A percentile compares a stretch with the other conserved stretches of the same genome.
phyloP scores from a whole-genome alignment of 2,797 vertebrate species.

The Decapterus maruadsi region DNA sequence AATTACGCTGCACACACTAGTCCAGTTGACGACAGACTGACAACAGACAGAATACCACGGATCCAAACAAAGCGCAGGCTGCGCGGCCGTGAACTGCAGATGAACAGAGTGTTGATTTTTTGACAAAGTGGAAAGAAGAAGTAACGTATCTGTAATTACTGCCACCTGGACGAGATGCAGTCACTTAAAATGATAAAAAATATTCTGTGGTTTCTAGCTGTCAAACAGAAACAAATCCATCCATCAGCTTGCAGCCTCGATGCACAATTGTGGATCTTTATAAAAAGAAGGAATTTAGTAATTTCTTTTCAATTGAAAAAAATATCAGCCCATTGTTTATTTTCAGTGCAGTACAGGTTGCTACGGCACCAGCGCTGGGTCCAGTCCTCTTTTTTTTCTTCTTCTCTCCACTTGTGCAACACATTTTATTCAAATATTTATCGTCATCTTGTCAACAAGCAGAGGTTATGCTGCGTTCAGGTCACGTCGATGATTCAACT shows the following conservation, averaged over 20 bases:
- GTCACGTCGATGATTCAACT: not conserved
- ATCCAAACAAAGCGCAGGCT: conserved; percentile 12
- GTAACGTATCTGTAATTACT: conserved; percentile 21
- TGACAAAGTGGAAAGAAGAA: not conserved
- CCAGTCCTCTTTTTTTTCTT: too few relatives aligned
- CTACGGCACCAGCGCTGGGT: too few relatives aligned
- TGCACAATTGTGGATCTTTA: not conserved
- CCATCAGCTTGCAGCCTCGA: not conserved
- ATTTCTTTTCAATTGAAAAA: not conserved
- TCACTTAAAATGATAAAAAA: conserved; percentile 15
- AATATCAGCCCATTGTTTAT: not conserved
- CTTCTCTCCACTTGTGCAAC: too few relatives aligned
- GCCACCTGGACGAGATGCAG: conserved; percentile 9
- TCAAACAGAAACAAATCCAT: conserved; percentile 1
- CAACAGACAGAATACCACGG: not conserved
- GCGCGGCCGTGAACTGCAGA: conserved; percentile 19
- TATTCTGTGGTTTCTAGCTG: conserved; percentile 11
- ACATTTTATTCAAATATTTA: too few relatives aligned
- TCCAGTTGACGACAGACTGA: conserved; percentile 8
- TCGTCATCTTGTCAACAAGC: not conserved
- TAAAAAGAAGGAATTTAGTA: not conserved
- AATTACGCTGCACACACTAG: not conserved
- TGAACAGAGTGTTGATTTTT: conserved; percentile 15
- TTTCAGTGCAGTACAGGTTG: too few relatives aligned
- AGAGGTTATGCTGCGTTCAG: not conserved